Evolutionary conservation across 1,140 invertebrate genomes (phyloP).

Genomic region (Tetraneura akinire): DNA sequence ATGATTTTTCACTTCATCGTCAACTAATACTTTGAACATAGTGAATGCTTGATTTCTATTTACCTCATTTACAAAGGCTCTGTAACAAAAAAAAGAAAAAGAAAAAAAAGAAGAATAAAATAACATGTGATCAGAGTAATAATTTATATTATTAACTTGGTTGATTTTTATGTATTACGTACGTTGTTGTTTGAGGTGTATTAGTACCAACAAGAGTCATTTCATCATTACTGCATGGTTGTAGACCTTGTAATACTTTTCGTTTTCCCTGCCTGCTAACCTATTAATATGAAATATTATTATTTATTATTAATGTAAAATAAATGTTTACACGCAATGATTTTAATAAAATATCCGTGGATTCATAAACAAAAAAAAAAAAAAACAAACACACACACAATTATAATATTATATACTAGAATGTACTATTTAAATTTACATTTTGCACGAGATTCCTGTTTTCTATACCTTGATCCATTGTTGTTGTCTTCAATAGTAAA

Average conservation of each 20-base stretch:
- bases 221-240: neutral
- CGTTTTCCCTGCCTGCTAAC: neutral
- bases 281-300: too few relatives aligned
- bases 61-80: neutral
- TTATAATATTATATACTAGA: neutral
- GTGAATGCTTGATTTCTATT: neutral
- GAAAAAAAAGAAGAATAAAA: too few relatives aligned
- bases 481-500: too few relatives aligned
- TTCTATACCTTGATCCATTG: neutral
- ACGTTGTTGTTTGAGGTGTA: neutral
- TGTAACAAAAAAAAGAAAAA: neutral
- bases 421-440: neutral
- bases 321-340: neutral
- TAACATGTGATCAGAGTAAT: too few relatives aligned
- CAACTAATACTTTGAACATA: neutral
- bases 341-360: neutral
- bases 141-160: neutral
- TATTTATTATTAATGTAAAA: neutral
- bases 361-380: neutral
- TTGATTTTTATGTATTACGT: neutral
- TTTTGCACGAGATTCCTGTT: slow-evolving; percentile 1
- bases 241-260: neutral
- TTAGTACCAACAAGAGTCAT: neutral
- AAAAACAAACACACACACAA: too few relatives aligned
- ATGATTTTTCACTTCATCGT: neutral